Percentiles rank a stretch among this genome's conserved stretches.
Conservation (phyloP, 2,797 vertebrate species). For the Pempheris klunzingeri region DNA sequence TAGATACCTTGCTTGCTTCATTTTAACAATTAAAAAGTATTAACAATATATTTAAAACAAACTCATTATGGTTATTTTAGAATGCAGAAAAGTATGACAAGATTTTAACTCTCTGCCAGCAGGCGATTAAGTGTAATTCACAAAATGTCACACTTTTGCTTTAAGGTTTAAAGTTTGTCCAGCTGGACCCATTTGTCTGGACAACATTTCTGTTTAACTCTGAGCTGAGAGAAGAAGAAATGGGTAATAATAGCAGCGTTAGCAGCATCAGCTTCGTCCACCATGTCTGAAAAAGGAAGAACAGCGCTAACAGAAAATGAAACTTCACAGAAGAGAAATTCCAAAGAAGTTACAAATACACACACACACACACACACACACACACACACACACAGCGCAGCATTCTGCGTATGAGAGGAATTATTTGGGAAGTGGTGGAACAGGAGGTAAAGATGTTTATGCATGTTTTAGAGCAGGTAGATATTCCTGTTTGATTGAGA, state of each 20-base stretch:
- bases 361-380: neutral
- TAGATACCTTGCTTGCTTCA: too few relatives aligned
- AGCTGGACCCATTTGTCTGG: neutral
- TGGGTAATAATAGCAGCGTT: too few relatives aligned
- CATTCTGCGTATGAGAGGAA: neutral
- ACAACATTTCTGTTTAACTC: neutral
- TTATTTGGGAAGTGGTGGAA: too few relatives aligned
- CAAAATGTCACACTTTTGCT: neutral
- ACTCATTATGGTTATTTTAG: too few relatives aligned
- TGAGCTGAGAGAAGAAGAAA: neutral
- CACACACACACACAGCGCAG: neutral
- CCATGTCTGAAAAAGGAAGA: neutral
- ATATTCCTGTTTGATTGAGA: constrained; percentile 7
- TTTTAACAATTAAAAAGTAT: too few relatives aligned
- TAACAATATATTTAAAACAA: too few relatives aligned
- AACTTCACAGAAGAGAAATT: neutral
- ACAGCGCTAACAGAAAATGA: neutral
- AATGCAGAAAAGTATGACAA: too few relatives aligned
- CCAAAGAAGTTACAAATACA: neutral
- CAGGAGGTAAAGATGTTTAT: constrained; percentile 6
- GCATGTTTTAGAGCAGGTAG: neutral
- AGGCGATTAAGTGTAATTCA: neutral
- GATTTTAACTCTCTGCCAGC: neutral
- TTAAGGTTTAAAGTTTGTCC: neutral
- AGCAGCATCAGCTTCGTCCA: neutral